Evolutionary conservation across 2,888 invertebrate species (phyloP).

Genomic region (Drosophila setosimentum): DNA sequence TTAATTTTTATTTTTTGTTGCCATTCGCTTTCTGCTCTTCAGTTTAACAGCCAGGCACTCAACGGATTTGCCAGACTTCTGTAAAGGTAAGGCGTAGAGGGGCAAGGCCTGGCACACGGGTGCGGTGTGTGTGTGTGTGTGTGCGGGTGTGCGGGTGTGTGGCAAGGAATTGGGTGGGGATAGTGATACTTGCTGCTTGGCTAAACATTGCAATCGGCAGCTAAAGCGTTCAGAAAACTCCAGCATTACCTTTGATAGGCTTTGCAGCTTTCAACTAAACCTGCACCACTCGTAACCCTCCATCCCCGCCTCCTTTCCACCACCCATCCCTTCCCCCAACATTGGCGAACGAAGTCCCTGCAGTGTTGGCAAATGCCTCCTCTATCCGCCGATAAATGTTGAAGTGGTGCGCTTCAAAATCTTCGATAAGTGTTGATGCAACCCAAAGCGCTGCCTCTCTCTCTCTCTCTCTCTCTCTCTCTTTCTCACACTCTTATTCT

Average conservation of each 20-base stretch:
- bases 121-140: not conserved
- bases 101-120: too few relatives aligned
- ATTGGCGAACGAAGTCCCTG: not conserved
- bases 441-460: not conserved
- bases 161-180: not conserved
- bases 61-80: constrained; percentile 38
- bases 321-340: not conserved
- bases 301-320: not conserved
- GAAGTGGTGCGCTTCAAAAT: constrained; percentile 28
- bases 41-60: constrained; percentile 29
- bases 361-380: constrained; percentile 23
- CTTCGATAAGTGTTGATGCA: constrained; percentile 37
- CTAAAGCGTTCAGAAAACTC: constrained; percentile 30
- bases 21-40: constrained; percentile 19
- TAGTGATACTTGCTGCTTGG: constrained; percentile 15
- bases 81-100: not conserved
- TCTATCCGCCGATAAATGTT: constrained; percentile 49
- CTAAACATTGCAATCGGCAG: constrained; percentile 30
- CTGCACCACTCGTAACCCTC: not conserved
- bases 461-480: not conserved
- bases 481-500: too few relatives aligned
- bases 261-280: constrained; percentile 28
- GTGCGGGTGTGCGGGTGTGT: constrained; percentile 1
- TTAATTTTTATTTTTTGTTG: constrained; percentile 21
- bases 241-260: constrained; percentile 58